Conservation (phyloP, 2,113 vertebrate genomes). For the Isurus oxyrinchus region DNA sequence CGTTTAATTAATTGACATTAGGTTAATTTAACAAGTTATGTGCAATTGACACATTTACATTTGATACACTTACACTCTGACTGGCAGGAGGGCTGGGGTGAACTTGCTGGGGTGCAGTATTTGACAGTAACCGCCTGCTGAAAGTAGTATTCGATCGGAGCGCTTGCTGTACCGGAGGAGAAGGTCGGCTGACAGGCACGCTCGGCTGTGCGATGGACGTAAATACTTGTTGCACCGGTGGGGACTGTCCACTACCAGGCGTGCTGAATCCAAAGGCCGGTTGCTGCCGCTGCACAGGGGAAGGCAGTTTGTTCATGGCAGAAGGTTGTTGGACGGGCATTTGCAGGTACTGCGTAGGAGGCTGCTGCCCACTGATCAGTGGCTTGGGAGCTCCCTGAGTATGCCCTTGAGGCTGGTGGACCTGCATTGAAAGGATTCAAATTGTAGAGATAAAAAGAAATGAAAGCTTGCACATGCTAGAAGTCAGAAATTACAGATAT, state of each 20-base stretch:
- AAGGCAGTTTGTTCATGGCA: not conserved
- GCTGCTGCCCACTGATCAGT: not conserved
- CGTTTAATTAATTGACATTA: too few relatives aligned
- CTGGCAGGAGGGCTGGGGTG: not conserved
- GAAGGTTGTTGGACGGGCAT: not conserved
- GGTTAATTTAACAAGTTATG: too few relatives aligned
- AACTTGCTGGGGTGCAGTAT: not conserved
- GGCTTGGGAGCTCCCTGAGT: constrained; percentile 6
- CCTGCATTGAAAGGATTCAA: not conserved
- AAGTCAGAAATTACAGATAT: not conserved
- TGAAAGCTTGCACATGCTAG: not conserved
- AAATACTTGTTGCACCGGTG: not conserved
- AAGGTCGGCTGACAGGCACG: not conserved
- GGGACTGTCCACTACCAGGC: not conserved
- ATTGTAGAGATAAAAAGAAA: not conserved
- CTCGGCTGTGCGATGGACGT: not conserved
- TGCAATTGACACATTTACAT: not conserved
- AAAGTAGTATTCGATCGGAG: not conserved
- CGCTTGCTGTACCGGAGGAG: constrained; percentile 24
- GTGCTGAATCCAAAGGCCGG: not conserved
- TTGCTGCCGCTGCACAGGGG: not conserved
- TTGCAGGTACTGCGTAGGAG: not conserved
- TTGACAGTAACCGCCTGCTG: not conserved
- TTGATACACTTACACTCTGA: not conserved
- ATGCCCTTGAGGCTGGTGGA: constrained; percentile 19